phyloP scores from a whole-genome alignment of 2,113 vertebrate genomes.

The Corynorhinus townsendii region DNA sequence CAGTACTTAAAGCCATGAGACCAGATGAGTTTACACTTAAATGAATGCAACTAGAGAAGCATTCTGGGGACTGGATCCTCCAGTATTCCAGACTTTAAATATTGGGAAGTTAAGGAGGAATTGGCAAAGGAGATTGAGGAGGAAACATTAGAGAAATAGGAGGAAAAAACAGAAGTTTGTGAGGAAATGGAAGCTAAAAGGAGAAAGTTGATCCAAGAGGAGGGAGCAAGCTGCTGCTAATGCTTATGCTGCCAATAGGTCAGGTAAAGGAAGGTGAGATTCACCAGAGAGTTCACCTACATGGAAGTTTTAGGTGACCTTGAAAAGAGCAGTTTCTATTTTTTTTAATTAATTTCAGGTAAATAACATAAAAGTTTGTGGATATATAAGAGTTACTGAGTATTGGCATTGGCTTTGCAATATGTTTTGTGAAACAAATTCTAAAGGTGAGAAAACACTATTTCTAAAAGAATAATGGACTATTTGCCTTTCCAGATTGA shows the following conservation, averaged over 20 bases:
- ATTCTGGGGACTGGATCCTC: neutral
- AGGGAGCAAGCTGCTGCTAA: neutral
- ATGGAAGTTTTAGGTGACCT: neutral
- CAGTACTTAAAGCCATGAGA: neutral
- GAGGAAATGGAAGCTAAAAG: neutral
- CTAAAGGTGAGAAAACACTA: neutral
- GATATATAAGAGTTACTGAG: neutral
- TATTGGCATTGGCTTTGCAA: neutral
- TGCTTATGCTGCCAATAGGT: neutral
- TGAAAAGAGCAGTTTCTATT: neutral
- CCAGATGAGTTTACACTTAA: neutral
- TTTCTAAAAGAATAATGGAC: neutral
- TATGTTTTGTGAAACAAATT: slow-evolving; percentile 9
- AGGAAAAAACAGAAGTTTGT: neutral
- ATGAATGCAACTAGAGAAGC: neutral
- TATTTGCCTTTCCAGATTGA: slow-evolving; percentile 14
- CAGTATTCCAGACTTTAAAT: neutral
- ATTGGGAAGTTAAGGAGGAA: neutral
- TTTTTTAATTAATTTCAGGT: neutral
- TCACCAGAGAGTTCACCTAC: no score
- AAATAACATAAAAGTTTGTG: neutral
- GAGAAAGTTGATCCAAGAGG: neutral
- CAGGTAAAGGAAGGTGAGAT: fast-evolving
- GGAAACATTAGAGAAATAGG: neutral
- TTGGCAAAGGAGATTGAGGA: neutral